Evolutionary conservation across 2,797 vertebrate genomes (phyloP).

Genomic region (Poecile montanus): DNA sequence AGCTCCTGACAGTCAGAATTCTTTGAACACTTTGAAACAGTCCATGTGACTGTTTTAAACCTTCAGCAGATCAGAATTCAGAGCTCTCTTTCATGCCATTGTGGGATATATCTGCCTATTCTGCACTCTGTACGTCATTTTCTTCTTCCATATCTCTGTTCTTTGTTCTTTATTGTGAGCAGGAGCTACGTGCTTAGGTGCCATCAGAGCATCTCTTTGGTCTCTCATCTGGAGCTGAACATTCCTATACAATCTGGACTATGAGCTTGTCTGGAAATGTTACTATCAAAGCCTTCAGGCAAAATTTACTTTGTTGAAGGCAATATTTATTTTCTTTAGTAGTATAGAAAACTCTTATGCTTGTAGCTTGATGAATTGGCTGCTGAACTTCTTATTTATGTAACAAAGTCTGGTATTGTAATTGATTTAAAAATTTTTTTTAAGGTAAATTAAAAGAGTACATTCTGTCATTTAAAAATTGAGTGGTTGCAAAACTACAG

Average conservation of each 20-base stretch:
- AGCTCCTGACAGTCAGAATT: neutral
- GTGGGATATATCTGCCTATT: neutral
- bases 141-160: neutral
- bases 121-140: neutral
- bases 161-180: neutral
- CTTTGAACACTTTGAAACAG: neutral
- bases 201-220: neutral
- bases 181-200: neutral
- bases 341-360: neutral
- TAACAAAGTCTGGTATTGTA: neutral
- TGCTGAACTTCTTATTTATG: neutral
- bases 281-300: neutral
- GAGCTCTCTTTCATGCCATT: neutral
- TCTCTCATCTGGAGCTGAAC: neutral
- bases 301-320: neutral
- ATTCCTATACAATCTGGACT: neutral
- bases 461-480: neutral
- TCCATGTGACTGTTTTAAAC: neutral
- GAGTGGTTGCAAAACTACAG: neutral
- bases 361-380: neutral
- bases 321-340: neutral
- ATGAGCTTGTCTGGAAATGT: neutral
- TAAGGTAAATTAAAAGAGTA: neutral
- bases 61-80: neutral
- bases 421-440: neutral